Evolutionary conservation across 2,113 vertebrate species (phyloP).

Genomic region (Ctenodactylus gundi): DNA sequence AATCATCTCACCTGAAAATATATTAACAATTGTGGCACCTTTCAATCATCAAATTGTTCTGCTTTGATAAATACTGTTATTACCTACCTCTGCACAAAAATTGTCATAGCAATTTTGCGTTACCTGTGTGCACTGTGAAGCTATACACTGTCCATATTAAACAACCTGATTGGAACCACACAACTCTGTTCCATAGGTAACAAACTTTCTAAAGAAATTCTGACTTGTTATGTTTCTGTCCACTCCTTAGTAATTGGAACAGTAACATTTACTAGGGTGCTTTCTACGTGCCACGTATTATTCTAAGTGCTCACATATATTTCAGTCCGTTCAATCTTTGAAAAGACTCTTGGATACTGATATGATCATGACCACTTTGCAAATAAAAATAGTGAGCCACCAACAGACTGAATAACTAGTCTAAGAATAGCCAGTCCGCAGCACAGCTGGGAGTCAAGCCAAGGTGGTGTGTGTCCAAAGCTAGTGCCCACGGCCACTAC

Average conservation of each 20-base stretch:
- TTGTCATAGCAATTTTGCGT: not conserved
- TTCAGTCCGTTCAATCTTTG: conserved; percentile 17
- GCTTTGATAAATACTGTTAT: conserved; percentile 20
- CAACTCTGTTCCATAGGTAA: not conserved
- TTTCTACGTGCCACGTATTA: not conserved
- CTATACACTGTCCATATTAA: not conserved
- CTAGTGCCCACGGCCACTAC: not conserved
- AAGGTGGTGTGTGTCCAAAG: not conserved
- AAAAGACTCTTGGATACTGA: not conserved
- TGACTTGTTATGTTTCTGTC: not conserved
- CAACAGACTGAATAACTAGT: not conserved
- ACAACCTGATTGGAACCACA: not conserved
- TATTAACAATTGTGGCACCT: not conserved
- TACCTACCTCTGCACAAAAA: not conserved
- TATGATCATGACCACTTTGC: not conserved
- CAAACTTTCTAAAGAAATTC: conserved; percentile 19
- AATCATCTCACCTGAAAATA: not conserved
- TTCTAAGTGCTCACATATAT: not conserved
- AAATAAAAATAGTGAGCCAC: not conserved
- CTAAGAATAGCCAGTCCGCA: not conserved
- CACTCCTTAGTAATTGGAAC: not conserved
- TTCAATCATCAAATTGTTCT: conserved; percentile 2
- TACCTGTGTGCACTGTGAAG: not conserved
- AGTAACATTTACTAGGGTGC: not conserved
- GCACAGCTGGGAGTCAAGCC: not conserved